phyloP scores from a whole-genome alignment of 2,113 vertebrate genomes.

The Microcebus jonahi region DNA sequence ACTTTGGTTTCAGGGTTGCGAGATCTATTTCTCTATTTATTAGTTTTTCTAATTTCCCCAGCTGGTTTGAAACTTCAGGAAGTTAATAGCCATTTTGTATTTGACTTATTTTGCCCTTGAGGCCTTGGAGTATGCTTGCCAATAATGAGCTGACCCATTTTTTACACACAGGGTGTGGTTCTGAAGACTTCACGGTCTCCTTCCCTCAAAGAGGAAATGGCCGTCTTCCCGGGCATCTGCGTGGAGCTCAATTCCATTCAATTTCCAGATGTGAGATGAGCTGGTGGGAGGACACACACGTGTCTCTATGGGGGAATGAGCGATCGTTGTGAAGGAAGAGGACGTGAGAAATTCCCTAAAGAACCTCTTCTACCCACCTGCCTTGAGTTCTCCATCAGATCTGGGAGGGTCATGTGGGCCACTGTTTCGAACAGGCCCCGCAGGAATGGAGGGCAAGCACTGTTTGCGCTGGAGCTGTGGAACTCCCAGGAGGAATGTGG shows the following conservation, averaged over 20 bases:
- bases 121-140: background rate
- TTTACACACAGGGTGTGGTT: slow-evolving; percentile 31
- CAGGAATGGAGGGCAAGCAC: background rate
- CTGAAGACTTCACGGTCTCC: background rate
- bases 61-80: slow-evolving; percentile 64
- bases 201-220: background rate
- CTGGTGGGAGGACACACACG: no score
- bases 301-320: background rate
- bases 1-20: background rate
- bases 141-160: slow-evolving; percentile 52
- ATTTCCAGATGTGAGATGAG: background rate
- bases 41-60: slow-evolving; percentile 64
- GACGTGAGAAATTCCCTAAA: background rate
- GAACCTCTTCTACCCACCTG: background rate
- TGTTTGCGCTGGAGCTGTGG: background rate
- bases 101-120: slow-evolving; percentile 63
- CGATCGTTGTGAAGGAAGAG: rapidly evolving
- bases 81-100: slow-evolving; percentile 64
- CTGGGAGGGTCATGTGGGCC: background rate
- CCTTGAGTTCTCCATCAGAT: background rate
- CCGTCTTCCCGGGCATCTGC: background rate
- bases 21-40: slow-evolving; percentile 58
- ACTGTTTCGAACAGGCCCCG: background rate
- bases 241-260: background rate
- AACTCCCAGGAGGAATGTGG: background rate